Percentiles rank a stretch among this genome's conserved stretches.
These are phyloP conservation scores for Cyclargus thomasi DNA, from an alignment of 1,140 invertebrate species.

Conservation along the genomic window DNA sequence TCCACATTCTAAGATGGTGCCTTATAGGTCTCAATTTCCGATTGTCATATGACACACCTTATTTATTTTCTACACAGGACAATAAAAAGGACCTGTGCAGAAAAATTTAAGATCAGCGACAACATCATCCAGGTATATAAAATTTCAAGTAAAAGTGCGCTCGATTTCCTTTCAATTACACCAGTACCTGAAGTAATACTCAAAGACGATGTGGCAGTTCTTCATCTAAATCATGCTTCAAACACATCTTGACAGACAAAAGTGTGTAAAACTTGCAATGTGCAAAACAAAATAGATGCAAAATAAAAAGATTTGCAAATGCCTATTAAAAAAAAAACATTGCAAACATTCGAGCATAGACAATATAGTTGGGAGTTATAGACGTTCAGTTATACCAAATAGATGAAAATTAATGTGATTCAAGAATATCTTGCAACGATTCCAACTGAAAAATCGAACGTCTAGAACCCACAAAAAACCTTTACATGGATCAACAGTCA, in stretches of 20 bases:
- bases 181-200: constrained; percentile 99
- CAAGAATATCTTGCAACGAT: neutral
- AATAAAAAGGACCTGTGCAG: too few species aligned
- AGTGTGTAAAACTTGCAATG: neutral
- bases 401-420: neutral
- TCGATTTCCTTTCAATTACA: constrained; percentile 54
- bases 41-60: too few species aligned
- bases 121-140: neutral
- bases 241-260: constrained; percentile 25
- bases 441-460: too few species aligned
- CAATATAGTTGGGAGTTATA: neutral
- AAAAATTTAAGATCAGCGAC: neutral
- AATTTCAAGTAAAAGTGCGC: constrained; percentile 25
- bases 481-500: too few species aligned
- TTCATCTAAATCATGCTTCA: constrained; percentile 36
- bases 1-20: too few species aligned
- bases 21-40: too few species aligned
- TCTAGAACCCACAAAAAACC: too few species aligned
- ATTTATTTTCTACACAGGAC: too few species aligned
- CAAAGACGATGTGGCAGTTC: constrained; percentile 80
- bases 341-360: neutral
- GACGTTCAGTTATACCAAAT: neutral
- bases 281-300: neutral
- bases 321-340: constrained; percentile 11
- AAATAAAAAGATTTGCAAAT: constrained; percentile 28